Evolutionary conservation across 2,113 vertebrate genomes (phyloP), one percentile per base, ranked within the genome.

Genomic region (Ceyx cyanopectus): DNA sequence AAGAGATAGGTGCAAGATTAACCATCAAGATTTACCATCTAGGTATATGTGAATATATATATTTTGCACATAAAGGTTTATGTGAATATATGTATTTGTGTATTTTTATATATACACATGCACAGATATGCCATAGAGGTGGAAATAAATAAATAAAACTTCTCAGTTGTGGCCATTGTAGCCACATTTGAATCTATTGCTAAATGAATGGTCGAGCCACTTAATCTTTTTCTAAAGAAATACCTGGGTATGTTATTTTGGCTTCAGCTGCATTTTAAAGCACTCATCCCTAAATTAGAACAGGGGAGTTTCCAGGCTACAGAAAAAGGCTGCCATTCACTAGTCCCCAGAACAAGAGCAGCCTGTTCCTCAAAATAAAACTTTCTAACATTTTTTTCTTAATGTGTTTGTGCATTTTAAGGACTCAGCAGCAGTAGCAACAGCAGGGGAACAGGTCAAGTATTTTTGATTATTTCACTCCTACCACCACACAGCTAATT

Each of bases 401-500:
- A 79, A 66, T 62, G 41, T 2, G 1, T 66, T 76, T 87, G 30
- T 74, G 26, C 89, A 76, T 87, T 89, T 85, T 70, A 80, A 87
- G 43, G 40, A 54, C 26, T 37, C 57, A 65, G 50, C 43, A 93
- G 68, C 56, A 40, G 30, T 29, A 83, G 76, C 54, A 81, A 32
- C 37, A 90, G 69, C 40, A 63, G 21, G 23, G 56, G 14, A 60
- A 62, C 62, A 77, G 66, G 67, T 77, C 32, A 89, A 63, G 23
- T 63, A 58, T 91, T 92, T 87, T 62, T 92, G 57, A 79, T 92
- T 0, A 92, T 95, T 94, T 79, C 58, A 76, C 83, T 92, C 54
- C 73, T 90, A 77, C 85, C 32, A 81, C 63, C n/a, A 67, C 66
- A 70, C 34, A 93, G 41, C 66, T 95, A 93, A 97, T 95, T 94